These are phyloP conservation scores for Apteryx owenii DNA, from an alignment of 2,113 vertebrate genomes.

Conservation along the genomic window DNA sequence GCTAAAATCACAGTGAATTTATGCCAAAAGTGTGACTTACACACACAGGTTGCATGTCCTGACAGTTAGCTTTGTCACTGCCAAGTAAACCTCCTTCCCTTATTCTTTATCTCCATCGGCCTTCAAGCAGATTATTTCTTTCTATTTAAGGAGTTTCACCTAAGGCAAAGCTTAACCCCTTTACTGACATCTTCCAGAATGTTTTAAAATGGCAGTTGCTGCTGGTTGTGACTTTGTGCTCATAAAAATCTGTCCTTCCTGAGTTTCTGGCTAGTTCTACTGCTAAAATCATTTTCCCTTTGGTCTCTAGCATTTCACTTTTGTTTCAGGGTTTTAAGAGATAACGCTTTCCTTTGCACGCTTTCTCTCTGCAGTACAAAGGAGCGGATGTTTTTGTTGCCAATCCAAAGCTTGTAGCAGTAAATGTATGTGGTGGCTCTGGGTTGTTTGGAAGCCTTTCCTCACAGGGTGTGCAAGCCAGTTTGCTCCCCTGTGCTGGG, in stretches of 20 bases:
- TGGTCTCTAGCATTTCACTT: not conserved
- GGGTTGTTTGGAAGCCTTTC: not conserved
- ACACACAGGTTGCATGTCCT: not conserved
- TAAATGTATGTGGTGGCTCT: not conserved
- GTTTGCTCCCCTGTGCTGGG: not conserved
- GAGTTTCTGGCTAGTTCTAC: not conserved
- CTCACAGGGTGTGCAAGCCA: not conserved
- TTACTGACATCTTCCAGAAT: not conserved
- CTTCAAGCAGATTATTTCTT: not conserved
- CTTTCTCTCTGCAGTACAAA: not conserved
- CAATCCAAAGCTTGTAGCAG: not conserved
- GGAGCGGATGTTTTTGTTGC: not conserved
- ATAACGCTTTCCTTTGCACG: not conserved
- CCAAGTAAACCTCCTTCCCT: not conserved
- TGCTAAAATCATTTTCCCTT: fast-evolving
- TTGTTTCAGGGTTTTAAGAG: not conserved
- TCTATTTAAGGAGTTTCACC: not conserved
- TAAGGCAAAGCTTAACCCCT: not conserved
- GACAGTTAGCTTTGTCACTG: not conserved
- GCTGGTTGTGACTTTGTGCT: not conserved
- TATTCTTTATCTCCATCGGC: not conserved
- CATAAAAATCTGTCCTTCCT: not conserved
- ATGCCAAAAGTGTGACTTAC: not conserved
- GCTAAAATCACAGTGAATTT: not conserved
- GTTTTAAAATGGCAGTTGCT: not conserved